phyloP scores from a whole-genome alignment of 2,797 vertebrate genomes.

The Sebastes hubbsi region DNA sequence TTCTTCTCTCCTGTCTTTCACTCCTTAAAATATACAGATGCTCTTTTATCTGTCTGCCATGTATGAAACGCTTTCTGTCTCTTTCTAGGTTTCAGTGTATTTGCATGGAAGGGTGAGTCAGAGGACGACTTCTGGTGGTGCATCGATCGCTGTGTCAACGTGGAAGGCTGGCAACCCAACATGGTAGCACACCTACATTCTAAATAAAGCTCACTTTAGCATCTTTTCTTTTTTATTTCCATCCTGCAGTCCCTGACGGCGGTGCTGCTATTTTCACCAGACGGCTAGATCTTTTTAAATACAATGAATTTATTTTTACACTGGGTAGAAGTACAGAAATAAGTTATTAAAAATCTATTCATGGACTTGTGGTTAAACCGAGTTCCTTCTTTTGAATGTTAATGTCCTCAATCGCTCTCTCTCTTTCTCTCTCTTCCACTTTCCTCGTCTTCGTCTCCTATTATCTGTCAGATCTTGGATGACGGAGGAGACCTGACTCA shows the following conservation, averaged over 20 bases:
- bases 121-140: constrained; percentile 99
- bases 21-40: neutral
- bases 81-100: constrained; percentile 91
- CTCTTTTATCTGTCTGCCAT: neutral
- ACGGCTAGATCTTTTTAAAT: neutral
- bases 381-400: neutral
- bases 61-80: neutral
- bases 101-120: constrained; percentile 98
- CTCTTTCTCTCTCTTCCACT: neutral
- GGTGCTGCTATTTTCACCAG: neutral
- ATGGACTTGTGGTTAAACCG: neutral
- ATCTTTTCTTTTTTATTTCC: neutral
- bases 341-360: neutral
- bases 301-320: neutral
- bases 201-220: neutral
- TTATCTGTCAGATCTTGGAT: constrained; percentile 89
- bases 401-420: too few relatives aligned
- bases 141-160: constrained; percentile 97
- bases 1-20: neutral
- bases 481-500: constrained; percentile 97
- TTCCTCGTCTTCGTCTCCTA: neutral
- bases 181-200: constrained; percentile 84
- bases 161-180: constrained; percentile 98
- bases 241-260: neutral
- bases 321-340: neutral